Conservation (phyloP, 2,888 invertebrate genomes). For the Xestia sexstrigata region DNA sequence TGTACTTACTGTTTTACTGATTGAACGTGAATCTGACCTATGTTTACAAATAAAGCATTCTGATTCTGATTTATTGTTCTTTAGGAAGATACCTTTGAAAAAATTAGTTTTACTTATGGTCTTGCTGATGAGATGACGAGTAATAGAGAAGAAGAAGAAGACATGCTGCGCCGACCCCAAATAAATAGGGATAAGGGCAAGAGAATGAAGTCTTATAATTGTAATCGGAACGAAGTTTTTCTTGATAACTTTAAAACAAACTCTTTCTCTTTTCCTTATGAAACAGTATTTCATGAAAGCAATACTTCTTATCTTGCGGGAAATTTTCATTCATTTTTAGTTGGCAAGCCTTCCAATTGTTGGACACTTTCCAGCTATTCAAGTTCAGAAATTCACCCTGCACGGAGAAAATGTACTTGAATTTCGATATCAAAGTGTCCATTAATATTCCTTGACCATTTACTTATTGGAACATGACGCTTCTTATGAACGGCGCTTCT, state of each 20-base stretch:
- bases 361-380: slow-evolving; percentile 21
- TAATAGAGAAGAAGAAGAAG: not conserved
- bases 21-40: too few species aligned
- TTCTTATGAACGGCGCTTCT: slow-evolving; percentile 6
- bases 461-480: slow-evolving; percentile 21
- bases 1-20: not conserved
- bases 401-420: slow-evolving; percentile 5
- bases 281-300: not conserved
- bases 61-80: not conserved
- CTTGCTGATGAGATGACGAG: too few species aligned
- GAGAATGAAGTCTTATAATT: not conserved
- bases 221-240: not conserved
- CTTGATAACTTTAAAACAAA: not conserved
- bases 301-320: not conserved
- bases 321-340: slow-evolving; percentile 4
- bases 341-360: slow-evolving; percentile 25
- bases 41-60: too few species aligned
- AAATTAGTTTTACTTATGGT: not conserved
- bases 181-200: too few species aligned
- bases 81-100: not conserved
- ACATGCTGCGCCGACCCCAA: too few species aligned
- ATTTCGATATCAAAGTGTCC: slow-evolving; percentile 14
- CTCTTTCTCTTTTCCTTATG: not conserved
- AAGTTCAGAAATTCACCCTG: not conserved
- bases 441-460: slow-evolving; percentile 33